phyloP scores from a whole-genome alignment of 1,140 invertebrate genomes.

The Pseudomyrmex sp. region DNA sequence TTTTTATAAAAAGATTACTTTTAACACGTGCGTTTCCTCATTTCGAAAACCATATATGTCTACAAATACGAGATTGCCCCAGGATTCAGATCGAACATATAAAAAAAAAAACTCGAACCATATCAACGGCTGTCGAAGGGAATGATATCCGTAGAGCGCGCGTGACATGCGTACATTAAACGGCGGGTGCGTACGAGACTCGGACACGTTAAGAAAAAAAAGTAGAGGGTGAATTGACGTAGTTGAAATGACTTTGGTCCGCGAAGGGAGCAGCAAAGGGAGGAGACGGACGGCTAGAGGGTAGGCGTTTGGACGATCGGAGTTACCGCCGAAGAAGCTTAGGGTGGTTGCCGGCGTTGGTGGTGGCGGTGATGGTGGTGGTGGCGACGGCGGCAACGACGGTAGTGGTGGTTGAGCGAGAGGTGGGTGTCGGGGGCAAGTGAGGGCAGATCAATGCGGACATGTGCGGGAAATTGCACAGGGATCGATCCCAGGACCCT shows the following conservation, averaged over 20 bases:
- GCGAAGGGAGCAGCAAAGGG: constrained; percentile 62
- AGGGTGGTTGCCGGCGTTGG: constrained; percentile 58
- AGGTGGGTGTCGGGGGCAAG: constrained; percentile 79
- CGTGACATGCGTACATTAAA: constrained; percentile 54
- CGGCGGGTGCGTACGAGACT: constrained; percentile 35
- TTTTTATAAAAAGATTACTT: neutral
- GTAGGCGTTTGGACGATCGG: constrained; percentile 63
- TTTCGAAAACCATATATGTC: neutral
- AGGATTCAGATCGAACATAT: constrained; percentile 12
- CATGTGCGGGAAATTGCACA: constrained; percentile 85
- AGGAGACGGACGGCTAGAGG: constrained; percentile 38
- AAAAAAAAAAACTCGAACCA: constrained; percentile 37
- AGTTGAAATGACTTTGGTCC: constrained; percentile 75
- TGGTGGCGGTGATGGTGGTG: constrained; percentile 32
- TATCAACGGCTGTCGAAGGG: constrained; percentile 31
- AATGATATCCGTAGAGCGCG: constrained; percentile 47
- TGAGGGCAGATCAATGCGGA: constrained; percentile 85
- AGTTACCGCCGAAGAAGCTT: constrained; percentile 65
- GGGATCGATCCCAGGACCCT: constrained; percentile 83
- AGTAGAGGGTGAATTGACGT: constrained; percentile 74
- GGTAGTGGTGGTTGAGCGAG: constrained; percentile 64
- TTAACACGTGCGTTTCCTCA: neutral
- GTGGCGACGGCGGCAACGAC: constrained; percentile 23
- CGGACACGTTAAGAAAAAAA: constrained; percentile 67
- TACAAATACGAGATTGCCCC: neutral